Evolutionary conservation across 2,888 invertebrate species (phyloP).

Genomic region (Lochmaea capreae): DNA sequence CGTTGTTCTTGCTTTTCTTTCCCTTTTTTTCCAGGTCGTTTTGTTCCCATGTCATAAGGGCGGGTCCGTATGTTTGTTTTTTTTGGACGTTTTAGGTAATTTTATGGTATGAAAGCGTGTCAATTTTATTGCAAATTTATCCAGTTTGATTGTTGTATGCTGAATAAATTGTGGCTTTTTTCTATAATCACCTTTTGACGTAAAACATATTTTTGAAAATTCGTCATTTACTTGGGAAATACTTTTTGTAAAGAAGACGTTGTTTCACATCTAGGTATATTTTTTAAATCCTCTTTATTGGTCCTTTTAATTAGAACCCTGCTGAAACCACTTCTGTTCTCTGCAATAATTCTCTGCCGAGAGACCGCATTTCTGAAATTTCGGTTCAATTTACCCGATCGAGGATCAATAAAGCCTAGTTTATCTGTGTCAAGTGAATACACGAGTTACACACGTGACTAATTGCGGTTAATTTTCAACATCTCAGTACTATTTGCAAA

Average conservation of each 20-base stretch:
- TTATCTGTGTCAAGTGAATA: slow-evolving; percentile 62
- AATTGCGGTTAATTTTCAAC: slow-evolving; percentile 57
- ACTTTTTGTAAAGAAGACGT: too few species aligned
- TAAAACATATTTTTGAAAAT: too few species aligned
- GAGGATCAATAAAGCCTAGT: slow-evolving; percentile 60
- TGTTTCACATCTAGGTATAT: too few species aligned
- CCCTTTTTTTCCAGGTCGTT: slow-evolving; percentile 28
- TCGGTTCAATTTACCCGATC: slow-evolving; percentile 52
- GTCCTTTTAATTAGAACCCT: neutral
- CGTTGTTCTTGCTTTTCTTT: slow-evolving; percentile 41
- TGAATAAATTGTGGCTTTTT: neutral
- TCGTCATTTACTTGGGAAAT: too few species aligned
- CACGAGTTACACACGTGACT: slow-evolving; percentile 56
- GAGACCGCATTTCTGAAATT: slow-evolving; percentile 40
- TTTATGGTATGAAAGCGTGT: slow-evolving; percentile 19
- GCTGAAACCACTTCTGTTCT: neutral
- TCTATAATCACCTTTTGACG: too few species aligned
- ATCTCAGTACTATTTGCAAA: slow-evolving; percentile 22
- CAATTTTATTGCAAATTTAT: slow-evolving; percentile 38
- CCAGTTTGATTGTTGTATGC: neutral
- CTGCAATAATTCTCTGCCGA: slow-evolving; percentile 48
- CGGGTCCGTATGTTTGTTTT: slow-evolving; percentile 7
- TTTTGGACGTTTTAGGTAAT: slow-evolving; percentile 33
- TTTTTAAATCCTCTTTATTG: too few species aligned
- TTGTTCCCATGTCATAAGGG: slow-evolving; percentile 37